Conservation (phyloP, 2,888 invertebrate species). For the Coelinius sp. region DNA sequence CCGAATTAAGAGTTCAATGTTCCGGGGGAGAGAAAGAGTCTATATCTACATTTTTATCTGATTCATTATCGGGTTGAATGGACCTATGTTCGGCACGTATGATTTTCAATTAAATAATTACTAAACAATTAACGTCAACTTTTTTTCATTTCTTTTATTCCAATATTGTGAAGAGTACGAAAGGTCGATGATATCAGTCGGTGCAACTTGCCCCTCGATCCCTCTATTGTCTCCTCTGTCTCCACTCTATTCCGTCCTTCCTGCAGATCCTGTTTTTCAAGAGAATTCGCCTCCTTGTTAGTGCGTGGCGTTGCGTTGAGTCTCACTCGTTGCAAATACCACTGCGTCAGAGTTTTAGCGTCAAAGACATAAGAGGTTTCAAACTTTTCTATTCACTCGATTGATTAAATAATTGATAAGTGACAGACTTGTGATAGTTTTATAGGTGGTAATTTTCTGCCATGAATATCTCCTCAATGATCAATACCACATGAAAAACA, state of each 20-base stretch:
- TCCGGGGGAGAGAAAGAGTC: too few species aligned
- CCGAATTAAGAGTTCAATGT: not conserved
- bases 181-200: constrained; percentile 28
- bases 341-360: not conserved
- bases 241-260: constrained; percentile 32
- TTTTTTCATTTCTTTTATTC: not conserved
- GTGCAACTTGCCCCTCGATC: constrained; percentile 20
- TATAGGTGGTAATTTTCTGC: not conserved
- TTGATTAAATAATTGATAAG: too few species aligned
- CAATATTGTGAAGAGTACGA: not conserved
- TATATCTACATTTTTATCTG: not conserved
- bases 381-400: too few species aligned
- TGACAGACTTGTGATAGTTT: too few species aligned
- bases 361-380: not conserved
- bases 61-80: not conserved
- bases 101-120: not conserved
- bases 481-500: not conserved
- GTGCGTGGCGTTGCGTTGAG: not conserved
- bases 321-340: not conserved
- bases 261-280: constrained; percentile 34
- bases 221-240: constrained; percentile 19
- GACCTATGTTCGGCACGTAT: not conserved
- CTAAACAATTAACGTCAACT: too few species aligned
- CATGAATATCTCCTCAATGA: not conserved
- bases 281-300: constrained; percentile 2